These are phyloP conservation scores for Myotis yumanensis DNA, from an alignment of 2,113 vertebrate species.

Conservation along the genomic window DNA sequence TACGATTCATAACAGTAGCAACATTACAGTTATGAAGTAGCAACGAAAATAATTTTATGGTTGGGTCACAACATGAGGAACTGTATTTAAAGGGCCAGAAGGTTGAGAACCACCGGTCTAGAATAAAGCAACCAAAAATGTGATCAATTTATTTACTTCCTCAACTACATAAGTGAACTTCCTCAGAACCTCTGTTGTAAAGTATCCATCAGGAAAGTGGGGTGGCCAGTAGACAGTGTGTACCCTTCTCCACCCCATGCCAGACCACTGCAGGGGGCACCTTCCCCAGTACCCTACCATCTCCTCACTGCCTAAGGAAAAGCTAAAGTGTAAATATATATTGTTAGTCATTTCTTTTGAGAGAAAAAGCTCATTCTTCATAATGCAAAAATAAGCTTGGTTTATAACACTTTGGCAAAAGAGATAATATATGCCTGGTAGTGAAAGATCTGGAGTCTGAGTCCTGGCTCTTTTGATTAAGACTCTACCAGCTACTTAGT, in stretches of 20 bases:
- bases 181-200: not conserved
- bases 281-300: too few species aligned
- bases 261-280: too few species aligned
- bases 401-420: not conserved
- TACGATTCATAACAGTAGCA: too few species aligned
- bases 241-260: not conserved
- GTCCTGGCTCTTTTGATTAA: not conserved
- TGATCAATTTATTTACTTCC: not conserved
- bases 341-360: not conserved
- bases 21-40: too few species aligned
- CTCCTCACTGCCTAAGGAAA: not conserved
- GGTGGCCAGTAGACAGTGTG: accelerated
- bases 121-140: not conserved
- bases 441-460: not conserved
- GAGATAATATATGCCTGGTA: too few species aligned
- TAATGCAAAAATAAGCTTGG: not conserved
- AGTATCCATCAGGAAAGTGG: accelerated
- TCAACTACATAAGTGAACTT: not conserved
- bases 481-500: not conserved
- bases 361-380: not conserved
- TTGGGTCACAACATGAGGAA: too few species aligned
- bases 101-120: not conserved
- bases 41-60: too few species aligned
- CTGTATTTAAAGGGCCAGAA: too few species aligned
- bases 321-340: not conserved